A percentile compares a stretch with the other conserved stretches of the same genome.
Evolutionary conservation across 64 coral and sea anemone genomes (phyloP).

Genomic region (Pocillopora damicornis): DNA sequence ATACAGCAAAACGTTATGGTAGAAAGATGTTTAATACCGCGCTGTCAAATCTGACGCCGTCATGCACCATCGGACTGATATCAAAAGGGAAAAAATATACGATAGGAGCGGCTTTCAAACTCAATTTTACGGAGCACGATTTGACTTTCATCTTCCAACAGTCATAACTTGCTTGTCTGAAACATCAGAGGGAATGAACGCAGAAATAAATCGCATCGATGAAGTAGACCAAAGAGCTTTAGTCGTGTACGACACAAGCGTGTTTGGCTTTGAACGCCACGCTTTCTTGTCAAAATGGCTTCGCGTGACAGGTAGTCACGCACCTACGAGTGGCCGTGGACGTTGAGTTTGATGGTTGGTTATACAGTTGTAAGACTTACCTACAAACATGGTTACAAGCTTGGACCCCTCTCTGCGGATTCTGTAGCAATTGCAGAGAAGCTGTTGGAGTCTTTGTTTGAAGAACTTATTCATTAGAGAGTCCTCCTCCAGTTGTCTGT

Average conservation of each 20-base stretch:
- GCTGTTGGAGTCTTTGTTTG: slow-evolving; percentile 17
- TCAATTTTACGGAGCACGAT: background rate
- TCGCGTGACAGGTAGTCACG: background rate
- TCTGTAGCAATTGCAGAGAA: slow-evolving; percentile 21
- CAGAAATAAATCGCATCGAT: background rate
- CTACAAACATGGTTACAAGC: slow-evolving; percentile 20
- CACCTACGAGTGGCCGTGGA: slow-evolving; percentile 19
- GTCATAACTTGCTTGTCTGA: background rate
- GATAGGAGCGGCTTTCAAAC: background rate
- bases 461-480: background rate
- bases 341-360: slow-evolving; percentile 20
- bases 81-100: background rate
- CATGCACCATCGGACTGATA: background rate
- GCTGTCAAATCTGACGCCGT: background rate
- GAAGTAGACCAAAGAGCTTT: background rate
- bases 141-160: background rate
- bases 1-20: slow-evolving; percentile 5
- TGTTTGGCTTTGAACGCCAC: slow-evolving; percentile 43
- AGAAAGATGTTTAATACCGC: background rate
- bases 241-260: slow-evolving; percentile 7
- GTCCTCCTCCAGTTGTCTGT: background rate
- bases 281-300: slow-evolving; percentile 26
- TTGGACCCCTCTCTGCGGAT: slow-evolving; percentile 32
- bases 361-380: slow-evolving; percentile 7
- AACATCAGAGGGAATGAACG: background rate